Evolutionary conservation across 2,797 vertebrate species (phyloP).

Genomic region (Rhincodon typus): DNA sequence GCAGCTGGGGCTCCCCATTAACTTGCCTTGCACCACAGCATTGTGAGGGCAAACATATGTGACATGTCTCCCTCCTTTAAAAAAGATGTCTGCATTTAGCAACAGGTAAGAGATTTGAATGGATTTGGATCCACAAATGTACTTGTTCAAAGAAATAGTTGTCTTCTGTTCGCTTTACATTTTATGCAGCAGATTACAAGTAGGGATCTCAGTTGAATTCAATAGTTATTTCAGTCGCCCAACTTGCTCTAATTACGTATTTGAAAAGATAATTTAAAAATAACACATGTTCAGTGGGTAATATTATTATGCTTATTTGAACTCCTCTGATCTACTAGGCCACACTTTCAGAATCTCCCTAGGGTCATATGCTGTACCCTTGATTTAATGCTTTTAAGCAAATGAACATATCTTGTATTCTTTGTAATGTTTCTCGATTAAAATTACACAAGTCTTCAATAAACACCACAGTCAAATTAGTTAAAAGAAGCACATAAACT

Average conservation of each 20-base stretch:
- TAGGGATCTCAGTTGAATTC: neutral
- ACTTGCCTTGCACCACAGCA: conserved; percentile 60
- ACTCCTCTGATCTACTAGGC: neutral
- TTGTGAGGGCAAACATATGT: conserved; percentile 71
- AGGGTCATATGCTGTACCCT: neutral
- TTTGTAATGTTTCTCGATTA: neutral
- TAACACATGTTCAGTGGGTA: neutral
- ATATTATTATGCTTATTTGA: neutral
- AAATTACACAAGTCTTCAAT: neutral
- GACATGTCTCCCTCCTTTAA: conserved; percentile 64
- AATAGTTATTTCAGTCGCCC: neutral
- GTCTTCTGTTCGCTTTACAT: conserved; percentile 38
- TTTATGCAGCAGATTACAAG: neutral
- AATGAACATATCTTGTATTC: neutral
- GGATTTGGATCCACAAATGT: conserved; percentile 73
- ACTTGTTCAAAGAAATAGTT: conserved; percentile 55
- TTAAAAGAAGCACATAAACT: neutral
- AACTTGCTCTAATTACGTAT: neutral
- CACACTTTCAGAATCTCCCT: neutral
- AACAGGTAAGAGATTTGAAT: conserved; percentile 65
- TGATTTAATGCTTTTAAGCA: neutral
- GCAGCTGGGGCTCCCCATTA: conserved; percentile 65
- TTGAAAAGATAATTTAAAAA: conserved; percentile 12
- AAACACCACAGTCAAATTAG: neutral
- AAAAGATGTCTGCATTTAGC: conserved; percentile 60